Evolutionary conservation across 1,140 invertebrate genomes (phyloP).

Genomic region (Kradibia gibbosae): DNA sequence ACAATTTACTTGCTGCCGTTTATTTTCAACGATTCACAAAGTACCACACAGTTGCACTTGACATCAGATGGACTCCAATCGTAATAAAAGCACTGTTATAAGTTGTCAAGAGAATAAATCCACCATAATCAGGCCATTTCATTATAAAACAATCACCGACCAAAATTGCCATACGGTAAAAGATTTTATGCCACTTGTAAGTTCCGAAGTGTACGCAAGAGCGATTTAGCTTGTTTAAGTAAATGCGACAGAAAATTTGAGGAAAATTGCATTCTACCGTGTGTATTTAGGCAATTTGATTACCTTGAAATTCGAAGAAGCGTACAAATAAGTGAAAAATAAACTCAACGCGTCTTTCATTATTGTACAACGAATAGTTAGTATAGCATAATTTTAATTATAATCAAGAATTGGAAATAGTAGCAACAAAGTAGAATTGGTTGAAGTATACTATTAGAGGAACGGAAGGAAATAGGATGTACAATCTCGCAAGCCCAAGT

Average conservation of each 20-base stretch:
- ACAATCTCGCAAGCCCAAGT: not conserved
- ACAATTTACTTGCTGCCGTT: not conserved
- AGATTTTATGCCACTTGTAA: not conserved
- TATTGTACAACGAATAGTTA: not conserved
- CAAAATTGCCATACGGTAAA: not conserved
- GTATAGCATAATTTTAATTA: not conserved
- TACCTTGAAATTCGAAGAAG: not conserved
- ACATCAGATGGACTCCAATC: conserved; percentile 13
- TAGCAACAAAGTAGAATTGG: not conserved
- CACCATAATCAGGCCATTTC: conserved; percentile 9
- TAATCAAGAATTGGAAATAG: not conserved
- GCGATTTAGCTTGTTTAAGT: not conserved
- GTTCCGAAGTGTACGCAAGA: not conserved
- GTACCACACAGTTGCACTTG: not conserved
- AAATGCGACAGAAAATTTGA: not conserved
- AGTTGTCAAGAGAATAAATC: not conserved
- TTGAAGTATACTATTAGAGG: not conserved
- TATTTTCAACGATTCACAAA: not conserved
- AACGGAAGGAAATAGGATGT: not conserved
- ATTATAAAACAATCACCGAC: not conserved
- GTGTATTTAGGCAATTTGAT: not conserved
- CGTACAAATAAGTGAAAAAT: not conserved
- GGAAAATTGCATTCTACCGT: not conserved
- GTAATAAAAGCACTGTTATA: not conserved
- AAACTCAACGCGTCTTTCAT: not conserved